These are phyloP conservation scores for Dysmachus trigonus DNA, from an alignment of 2,888 invertebrate species.

Conservation along the genomic window DNA sequence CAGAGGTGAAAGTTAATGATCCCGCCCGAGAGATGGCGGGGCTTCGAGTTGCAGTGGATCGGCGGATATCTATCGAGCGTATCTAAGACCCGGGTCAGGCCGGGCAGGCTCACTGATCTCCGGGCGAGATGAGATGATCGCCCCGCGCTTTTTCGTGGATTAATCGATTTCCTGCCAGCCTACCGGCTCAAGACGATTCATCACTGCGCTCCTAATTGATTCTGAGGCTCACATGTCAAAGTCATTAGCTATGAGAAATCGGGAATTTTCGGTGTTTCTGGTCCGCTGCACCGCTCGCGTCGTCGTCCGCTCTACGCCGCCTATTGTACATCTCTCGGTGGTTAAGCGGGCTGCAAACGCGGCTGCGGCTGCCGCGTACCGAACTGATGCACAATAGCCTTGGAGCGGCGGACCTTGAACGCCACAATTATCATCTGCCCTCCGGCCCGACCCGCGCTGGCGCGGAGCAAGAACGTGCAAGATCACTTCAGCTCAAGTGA, in stretches of 20 bases:
- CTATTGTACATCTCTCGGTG: background rate
- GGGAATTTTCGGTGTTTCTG: slow-evolving; percentile 16
- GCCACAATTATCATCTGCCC: background rate
- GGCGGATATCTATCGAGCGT: background rate
- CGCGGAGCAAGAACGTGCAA: background rate
- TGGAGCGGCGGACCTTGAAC: slow-evolving; percentile 21
- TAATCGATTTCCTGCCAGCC: slow-evolving; percentile 48
- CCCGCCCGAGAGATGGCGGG: background rate
- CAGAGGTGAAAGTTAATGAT: slow-evolving; percentile 41
- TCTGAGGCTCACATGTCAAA: slow-evolving; percentile 47
- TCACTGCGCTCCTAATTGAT: slow-evolving; percentile 49
- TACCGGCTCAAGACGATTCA: slow-evolving; percentile 41
- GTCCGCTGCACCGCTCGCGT: background rate
- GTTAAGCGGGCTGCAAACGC: background rate
- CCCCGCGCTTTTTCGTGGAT: background rate
- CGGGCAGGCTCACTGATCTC: too few species aligned
- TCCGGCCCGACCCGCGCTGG: background rate
- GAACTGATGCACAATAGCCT: slow-evolving; percentile 13
- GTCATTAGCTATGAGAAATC: slow-evolving; percentile 45
- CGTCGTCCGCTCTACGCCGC: background rate
- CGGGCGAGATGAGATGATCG: background rate
- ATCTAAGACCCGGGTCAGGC: background rate
- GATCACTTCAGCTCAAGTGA: background rate
- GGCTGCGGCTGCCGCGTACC: background rate
- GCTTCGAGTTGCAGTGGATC: slow-evolving; percentile 28